These are phyloP conservation scores for Incurvaria masculella DNA, from an alignment of 2,888 invertebrate genomes.

Conservation along the genomic window DNA sequence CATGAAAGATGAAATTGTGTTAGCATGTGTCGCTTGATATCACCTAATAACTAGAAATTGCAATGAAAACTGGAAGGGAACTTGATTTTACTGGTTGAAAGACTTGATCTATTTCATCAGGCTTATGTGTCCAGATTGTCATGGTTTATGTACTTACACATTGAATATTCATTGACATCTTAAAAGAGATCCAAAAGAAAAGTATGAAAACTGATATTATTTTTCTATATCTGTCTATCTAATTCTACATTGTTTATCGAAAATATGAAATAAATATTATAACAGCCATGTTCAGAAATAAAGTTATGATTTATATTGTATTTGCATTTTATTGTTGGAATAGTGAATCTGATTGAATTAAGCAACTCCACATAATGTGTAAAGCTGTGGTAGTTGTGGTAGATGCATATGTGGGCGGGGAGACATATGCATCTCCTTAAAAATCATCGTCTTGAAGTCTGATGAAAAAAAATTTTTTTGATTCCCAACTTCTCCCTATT, in stretches of 20 bases:
- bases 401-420: no score
- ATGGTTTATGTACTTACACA: slow-evolving; percentile 26
- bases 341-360: no score
- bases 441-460: no score
- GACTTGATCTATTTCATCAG: slow-evolving; percentile 9
- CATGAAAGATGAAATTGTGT: neutral
- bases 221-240: slow-evolving; percentile 48
- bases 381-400: no score
- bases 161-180: slow-evolving; percentile 10
- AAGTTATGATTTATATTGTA: slow-evolving; percentile 20
- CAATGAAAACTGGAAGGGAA: slow-evolving; percentile 1
- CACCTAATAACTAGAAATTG: slow-evolving; percentile 5
- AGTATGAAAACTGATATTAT: slow-evolving; percentile 54
- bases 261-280: slow-evolving; percentile 43
- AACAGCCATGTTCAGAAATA: slow-evolving; percentile 51
- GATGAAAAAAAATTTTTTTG: no score
- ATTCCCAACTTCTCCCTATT: no score
- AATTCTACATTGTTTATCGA: slow-evolving; percentile 52
- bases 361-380: no score
- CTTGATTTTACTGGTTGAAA: slow-evolving; percentile 3
- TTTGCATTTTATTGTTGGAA: no score
- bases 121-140: slow-evolving; percentile 18
- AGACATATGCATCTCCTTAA: no score
- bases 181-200: slow-evolving; percentile 20
- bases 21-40: neutral